Conservation (phyloP, 2,113 vertebrate genomes). For the Eclectus roratus region DNA sequence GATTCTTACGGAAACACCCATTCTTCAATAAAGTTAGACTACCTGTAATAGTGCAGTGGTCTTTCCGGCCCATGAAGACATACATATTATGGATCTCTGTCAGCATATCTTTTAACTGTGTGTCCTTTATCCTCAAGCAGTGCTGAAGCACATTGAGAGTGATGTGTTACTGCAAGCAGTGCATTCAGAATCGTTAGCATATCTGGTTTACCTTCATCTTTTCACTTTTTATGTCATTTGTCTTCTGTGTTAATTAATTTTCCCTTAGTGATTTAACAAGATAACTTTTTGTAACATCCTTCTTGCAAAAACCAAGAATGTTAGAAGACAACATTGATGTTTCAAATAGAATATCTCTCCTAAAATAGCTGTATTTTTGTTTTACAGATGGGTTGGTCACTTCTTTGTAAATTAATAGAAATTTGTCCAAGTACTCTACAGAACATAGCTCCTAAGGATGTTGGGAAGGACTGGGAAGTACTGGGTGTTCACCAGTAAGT, state of each 20-base stretch:
- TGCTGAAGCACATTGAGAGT: neutral
- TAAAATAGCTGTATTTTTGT: constrained; percentile 40
- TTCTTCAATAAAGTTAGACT: neutral
- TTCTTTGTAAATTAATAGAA: constrained; percentile 91
- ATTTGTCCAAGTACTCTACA: constrained; percentile 86
- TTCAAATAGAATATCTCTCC: neutral
- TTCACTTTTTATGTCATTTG: neutral
- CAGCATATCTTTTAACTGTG: neutral
- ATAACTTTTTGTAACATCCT: neutral
- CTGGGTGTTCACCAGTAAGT: constrained; percentile 92
- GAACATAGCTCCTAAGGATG: constrained; percentile 76
- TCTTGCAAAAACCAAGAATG: neutral
- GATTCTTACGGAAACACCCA: neutral
- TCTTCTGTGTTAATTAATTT: neutral
- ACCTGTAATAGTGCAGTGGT: neutral
- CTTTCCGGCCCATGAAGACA: neutral
- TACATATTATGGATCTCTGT: neutral
- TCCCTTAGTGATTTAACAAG: neutral
- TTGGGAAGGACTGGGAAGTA: constrained; percentile 83
- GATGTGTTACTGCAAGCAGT: neutral
- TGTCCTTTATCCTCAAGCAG: neutral
- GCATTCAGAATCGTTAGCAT: neutral
- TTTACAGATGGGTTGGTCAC: constrained; percentile 88
- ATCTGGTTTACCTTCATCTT: neutral
- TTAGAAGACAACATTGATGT: neutral